These are phyloP conservation scores for Zootoca vivipara DNA, from an alignment of 2,113 vertebrate genomes.

Conservation along the genomic window DNA sequence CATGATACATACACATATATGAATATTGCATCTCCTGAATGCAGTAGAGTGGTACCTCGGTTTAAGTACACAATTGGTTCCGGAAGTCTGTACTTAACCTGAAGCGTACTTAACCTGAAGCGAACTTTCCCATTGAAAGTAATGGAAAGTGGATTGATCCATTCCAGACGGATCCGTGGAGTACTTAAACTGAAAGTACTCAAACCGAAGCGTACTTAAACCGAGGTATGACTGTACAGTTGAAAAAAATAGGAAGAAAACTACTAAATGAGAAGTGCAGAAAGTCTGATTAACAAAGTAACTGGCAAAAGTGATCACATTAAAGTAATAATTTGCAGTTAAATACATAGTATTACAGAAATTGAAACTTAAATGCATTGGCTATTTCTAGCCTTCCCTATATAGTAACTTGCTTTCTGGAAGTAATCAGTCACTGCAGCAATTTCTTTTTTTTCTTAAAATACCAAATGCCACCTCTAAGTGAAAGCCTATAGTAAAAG, in stretches of 20 bases:
- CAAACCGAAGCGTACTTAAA: too few relatives aligned
- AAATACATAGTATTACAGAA: background rate
- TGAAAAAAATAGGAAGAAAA: background rate
- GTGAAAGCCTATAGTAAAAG: background rate
- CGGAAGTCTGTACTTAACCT: too few relatives aligned
- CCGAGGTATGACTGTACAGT: too few relatives aligned
- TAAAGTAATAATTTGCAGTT: constrained; percentile 19
- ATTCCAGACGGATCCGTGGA: too few relatives aligned
- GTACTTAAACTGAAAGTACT: too few relatives aligned
- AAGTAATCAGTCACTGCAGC: constrained; percentile 25
- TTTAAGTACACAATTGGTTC: too few relatives aligned
- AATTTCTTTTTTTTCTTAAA: constrained; percentile 18
- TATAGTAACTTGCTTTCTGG: background rate
- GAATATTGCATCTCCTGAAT: background rate
- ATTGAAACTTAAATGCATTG: constrained; percentile 13
- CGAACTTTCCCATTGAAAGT: too few relatives aligned
- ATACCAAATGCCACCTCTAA: background rate
- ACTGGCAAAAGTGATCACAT: constrained; percentile 12
- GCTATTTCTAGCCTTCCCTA: constrained; percentile 14
- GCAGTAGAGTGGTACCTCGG: too few relatives aligned
- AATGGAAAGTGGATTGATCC: too few relatives aligned
- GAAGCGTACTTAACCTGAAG: too few relatives aligned
- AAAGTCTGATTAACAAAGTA: constrained; percentile 17
- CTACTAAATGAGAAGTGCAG: background rate
- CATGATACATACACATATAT: background rate